Percentiles rank a stretch among this genome's conserved stretches.
phyloP scores from a whole-genome alignment of 2,113 vertebrate genomes.

The Machaerirhynchus nigripectus region DNA sequence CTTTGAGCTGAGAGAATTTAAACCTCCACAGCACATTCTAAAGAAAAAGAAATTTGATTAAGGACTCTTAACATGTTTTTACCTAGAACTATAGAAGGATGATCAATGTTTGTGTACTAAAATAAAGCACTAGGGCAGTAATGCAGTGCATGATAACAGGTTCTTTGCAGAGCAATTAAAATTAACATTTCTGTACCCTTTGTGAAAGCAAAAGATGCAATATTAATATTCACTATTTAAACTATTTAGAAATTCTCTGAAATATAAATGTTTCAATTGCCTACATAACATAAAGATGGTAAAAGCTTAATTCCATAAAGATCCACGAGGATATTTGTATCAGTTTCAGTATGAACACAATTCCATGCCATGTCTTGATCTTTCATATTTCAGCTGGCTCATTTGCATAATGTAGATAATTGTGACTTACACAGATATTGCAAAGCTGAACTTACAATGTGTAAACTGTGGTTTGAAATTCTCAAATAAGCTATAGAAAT shows the following conservation, averaged over 20 bases:
- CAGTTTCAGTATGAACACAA: neutral
- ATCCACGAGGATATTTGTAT: neutral
- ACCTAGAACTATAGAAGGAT: neutral
- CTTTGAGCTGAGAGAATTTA: constrained; percentile 95
- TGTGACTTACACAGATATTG: neutral
- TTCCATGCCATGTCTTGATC: neutral
- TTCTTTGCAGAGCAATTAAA: neutral
- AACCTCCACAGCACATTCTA: constrained; percentile 88
- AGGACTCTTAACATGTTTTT: neutral
- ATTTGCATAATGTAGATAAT: neutral
- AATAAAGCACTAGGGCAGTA: neutral
- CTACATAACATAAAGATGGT: neutral
- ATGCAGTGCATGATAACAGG: neutral
- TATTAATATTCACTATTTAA: neutral
- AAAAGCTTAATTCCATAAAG: neutral
- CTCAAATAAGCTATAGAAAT: neutral
- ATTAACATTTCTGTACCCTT: neutral
- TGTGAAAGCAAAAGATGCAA: neutral
- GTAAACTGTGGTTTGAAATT: neutral
- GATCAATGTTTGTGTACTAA: neutral
- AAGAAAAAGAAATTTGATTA: constrained; percentile 8
- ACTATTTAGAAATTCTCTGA: neutral
- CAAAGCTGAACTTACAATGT: neutral
- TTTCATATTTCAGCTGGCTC: neutral
- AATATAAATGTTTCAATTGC: neutral